A percentile compares a stretch with the other conserved stretches of the same genome.
These are phyloP conservation scores for Pomatostomus ruficeps DNA, from an alignment of 2,113 vertebrate species.

Conservation along the genomic window DNA sequence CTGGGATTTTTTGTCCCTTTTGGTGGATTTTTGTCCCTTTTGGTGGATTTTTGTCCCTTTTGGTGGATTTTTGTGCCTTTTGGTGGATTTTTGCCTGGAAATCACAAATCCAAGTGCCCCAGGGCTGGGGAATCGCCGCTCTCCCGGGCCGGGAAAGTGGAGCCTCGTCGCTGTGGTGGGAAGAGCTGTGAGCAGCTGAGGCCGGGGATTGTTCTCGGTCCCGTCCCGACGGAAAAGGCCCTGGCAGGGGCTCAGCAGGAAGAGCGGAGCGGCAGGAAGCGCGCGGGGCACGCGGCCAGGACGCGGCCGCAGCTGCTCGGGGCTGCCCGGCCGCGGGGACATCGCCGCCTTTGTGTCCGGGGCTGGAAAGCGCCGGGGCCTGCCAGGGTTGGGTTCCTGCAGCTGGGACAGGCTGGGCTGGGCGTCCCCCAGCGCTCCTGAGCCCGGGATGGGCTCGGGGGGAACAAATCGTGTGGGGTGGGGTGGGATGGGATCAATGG, in stretches of 20 bases:
- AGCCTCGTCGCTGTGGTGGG: not conserved
- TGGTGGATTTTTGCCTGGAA: not conserved
- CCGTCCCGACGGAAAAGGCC: not conserved
- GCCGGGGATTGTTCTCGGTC: not conserved
- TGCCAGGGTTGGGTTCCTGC: not conserved
- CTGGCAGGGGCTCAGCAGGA: constrained; percentile 41
- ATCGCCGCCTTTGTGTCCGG: not conserved
- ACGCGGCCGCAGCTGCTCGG: not conserved
- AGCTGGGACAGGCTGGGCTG: not conserved
- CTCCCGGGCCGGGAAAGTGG: not conserved
- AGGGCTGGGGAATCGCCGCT: not conserved
- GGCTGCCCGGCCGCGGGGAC: not conserved
- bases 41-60: not conserved
- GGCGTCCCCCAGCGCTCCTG: not conserved
- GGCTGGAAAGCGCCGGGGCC: not conserved
- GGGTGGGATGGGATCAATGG: too few species aligned
- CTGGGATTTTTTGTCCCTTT: not conserved
- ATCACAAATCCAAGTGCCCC: not conserved
- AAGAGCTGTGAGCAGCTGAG: not conserved
- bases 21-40: not conserved
- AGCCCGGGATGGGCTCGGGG: not conserved
- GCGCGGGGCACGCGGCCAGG: not conserved
- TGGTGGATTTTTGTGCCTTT: not conserved
- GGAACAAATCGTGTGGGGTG: not conserved
- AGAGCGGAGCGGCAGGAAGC: not conserved